A percentile compares a stretch with the other conserved stretches of the same genome.
Conservation (phyloP, 1,140 invertebrate species). For the Laupala kohalensis region DNA sequence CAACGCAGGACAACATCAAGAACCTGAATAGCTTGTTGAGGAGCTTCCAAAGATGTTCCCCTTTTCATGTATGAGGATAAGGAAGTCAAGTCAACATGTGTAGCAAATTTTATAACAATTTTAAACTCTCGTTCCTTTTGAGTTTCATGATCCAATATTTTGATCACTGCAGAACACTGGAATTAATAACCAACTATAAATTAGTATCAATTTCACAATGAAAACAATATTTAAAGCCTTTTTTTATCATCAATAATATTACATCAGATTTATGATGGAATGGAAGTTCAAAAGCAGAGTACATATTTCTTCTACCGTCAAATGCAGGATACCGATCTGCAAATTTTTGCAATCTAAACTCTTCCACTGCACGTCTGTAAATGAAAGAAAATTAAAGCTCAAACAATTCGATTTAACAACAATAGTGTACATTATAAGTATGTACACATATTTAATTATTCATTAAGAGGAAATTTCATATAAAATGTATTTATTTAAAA, state of each 20-base stretch:
- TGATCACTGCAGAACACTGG: too few species aligned
- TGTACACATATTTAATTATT: not conserved
- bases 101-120: constrained; percentile 42
- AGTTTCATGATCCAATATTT: constrained; percentile 27
- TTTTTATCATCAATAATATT: not conserved
- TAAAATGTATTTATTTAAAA: too few species aligned
- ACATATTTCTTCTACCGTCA: constrained; percentile 58
- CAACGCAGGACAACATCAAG: constrained; percentile 71
- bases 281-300: constrained; percentile 27
- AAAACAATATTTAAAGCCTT: not conserved
- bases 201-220: too few species aligned
- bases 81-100: constrained; percentile 37
- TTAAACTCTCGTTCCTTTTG: constrained; percentile 34
- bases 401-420: too few species aligned
- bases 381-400: not conserved
- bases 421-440: constrained; percentile 13
- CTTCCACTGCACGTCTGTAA: constrained; percentile 21
- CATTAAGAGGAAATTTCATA: too few species aligned
- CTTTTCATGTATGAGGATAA: constrained; percentile 32
- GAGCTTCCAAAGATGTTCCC: constrained; percentile 30
- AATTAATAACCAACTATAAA: too few species aligned
- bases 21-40: constrained; percentile 56
- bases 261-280: constrained; percentile 6
- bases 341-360: constrained; percentile 22
- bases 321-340: constrained; percentile 39